Evolutionary conservation across 1,140 invertebrate species (phyloP).

Genomic region (Drosophila lacertosa): DNA sequence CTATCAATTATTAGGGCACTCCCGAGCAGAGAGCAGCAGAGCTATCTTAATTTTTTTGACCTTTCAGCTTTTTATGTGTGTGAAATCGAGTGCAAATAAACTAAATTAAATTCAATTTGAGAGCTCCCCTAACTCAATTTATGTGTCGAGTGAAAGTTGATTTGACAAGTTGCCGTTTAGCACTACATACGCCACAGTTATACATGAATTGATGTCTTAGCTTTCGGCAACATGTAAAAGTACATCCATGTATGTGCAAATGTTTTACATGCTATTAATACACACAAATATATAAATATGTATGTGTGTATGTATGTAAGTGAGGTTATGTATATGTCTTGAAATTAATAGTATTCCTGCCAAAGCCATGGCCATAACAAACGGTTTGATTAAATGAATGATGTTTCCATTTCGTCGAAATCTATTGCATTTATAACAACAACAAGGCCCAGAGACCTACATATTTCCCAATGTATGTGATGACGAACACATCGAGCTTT

Average conservation of each 20-base stretch:
- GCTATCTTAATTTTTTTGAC: neutral
- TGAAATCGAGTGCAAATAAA: slow-evolving; percentile 67
- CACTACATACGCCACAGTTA: slow-evolving; percentile 64
- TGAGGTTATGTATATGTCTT: neutral
- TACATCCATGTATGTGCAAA: slow-evolving; percentile 2
- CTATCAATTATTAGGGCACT: too few relatives aligned
- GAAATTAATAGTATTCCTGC: slow-evolving; percentile 67
- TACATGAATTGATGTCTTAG: slow-evolving; percentile 70
- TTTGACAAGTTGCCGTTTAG: slow-evolving; percentile 64
- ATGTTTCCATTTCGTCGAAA: slow-evolving; percentile 17
- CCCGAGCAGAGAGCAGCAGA: too few relatives aligned
- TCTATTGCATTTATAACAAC: too few relatives aligned
- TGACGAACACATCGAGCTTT: too few relatives aligned
- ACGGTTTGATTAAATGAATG: slow-evolving; percentile 67
- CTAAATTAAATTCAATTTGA: slow-evolving; percentile 75
- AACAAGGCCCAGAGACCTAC: too few relatives aligned
- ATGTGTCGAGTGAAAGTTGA: slow-evolving; percentile 67
- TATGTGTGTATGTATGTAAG: neutral
- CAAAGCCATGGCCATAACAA: slow-evolving; percentile 14
- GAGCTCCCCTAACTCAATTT: slow-evolving; percentile 74
- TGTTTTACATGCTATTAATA: neutral
- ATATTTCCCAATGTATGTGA: too few relatives aligned
- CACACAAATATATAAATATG: neutral
- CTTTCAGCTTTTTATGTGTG: slow-evolving; percentile 30
- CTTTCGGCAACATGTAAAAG: neutral